Evolutionary conservation across 2,797 vertebrate genomes (phyloP), one percentile per base, ranked within the genome.

Genomic region (Pseudocheirus occidentalis): DNA sequence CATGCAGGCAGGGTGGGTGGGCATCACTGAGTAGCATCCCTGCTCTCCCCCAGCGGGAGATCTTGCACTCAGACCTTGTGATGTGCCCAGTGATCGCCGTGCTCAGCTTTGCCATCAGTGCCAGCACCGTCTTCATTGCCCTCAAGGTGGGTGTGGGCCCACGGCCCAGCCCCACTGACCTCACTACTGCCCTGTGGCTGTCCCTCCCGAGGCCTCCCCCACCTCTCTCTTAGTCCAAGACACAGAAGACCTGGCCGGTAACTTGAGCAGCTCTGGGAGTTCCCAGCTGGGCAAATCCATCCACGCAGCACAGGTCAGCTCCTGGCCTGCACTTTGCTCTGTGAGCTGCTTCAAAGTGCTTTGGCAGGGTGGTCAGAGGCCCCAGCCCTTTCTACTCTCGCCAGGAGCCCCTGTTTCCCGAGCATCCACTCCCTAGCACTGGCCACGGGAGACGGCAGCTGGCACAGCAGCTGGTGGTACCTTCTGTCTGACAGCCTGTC

Each of bases 121-220:
- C 99, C 98, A 99, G 99, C 99, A 99, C 99, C 0, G 99, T 99
- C 97, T 99, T 99, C 98, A 99, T 99, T 9, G 99, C 99, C 96
- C 98, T 99, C 93, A 99, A 99, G 98, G 99, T 99, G 87, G 92
- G 99, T 98, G 54, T 10, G 50, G 14, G 29, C 0, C 18, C 1
- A 2, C 4, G 2, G 31, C 24, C 66, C 1, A 7, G 5, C 34
- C 62, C 14, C 62, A 0, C 66, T 46, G 40, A 18, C 4, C 0
- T 34, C 34, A 5, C 40, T 14, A 2, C 9, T 16, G n/a, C 66
- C 18, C 18, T 81, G n/a, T 40, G 6, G n/a, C n/a, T 24, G 18
- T 73, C n/a, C 66, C 6, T 73, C 34, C 24, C 24, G 3, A 9
- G 28, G 90, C 31, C 31, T 21, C 66, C 92, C 54, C 92, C 40